These are phyloP conservation scores for Saturnia japonica DNA, from an alignment of 2,888 invertebrate species.

Conservation along the genomic window DNA sequence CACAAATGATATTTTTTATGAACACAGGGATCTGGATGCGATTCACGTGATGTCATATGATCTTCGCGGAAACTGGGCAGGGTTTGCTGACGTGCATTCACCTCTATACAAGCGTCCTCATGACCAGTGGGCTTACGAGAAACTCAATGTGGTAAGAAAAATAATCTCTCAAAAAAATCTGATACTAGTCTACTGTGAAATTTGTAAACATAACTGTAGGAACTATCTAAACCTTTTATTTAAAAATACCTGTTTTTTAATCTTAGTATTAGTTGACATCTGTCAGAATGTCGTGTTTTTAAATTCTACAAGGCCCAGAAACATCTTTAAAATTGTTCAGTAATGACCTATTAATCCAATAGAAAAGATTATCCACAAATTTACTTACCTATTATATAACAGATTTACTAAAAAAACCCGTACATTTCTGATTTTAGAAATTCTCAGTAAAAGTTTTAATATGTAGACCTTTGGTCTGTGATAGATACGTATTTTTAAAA, in stretches of 20 bases:
- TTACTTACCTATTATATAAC: too few relatives aligned
- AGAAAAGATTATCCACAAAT: too few relatives aligned
- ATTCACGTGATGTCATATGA: conserved; percentile 94
- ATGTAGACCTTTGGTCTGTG: too few relatives aligned
- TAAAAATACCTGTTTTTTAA: not conserved
- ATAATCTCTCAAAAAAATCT: conserved; percentile 40
- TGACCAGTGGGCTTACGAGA: conserved; percentile 94
- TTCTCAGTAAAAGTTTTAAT: too few relatives aligned
- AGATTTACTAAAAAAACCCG: too few relatives aligned
- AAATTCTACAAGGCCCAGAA: too few relatives aligned
- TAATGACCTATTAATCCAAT: too few relatives aligned
- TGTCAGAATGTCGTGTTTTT: too few relatives aligned
- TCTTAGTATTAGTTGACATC: too few relatives aligned
- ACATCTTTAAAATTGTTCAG: too few relatives aligned
- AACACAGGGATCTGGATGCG: conserved; percentile 86
- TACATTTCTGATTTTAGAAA: too few relatives aligned
- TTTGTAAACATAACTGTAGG: not conserved
- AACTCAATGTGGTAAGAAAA: conserved; percentile 91
- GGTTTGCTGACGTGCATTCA: conserved; percentile 94
- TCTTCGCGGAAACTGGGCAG: conserved; percentile 94
- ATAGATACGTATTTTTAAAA: too few relatives aligned
- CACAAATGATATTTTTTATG: not conserved
- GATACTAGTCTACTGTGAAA: not conserved
- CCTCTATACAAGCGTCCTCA: conserved; percentile 92
- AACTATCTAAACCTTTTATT: not conserved